phyloP scores from a whole-genome alignment of 30 jellyfish, hydroid and myxozoan genomes.

The Aurelia sp. region DNA sequence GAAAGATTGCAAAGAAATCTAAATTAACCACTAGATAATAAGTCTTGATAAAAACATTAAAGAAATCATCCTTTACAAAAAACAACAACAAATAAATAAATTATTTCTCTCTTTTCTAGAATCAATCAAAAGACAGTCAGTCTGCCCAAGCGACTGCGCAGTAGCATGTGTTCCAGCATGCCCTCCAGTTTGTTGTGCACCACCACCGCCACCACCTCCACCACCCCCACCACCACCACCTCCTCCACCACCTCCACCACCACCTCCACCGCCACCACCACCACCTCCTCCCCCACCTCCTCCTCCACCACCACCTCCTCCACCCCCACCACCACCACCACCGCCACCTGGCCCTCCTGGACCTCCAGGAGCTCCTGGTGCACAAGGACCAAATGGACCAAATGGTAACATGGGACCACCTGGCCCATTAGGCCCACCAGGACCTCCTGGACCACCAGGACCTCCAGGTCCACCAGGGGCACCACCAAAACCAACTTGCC shows the following conservation, averaged over 20 bases:
- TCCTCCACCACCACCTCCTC: conserved; percentile 75
- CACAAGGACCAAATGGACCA: conserved; percentile 96
- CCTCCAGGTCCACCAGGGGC: conserved; percentile 99
- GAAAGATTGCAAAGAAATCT: too few species aligned
- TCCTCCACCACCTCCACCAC: conserved; percentile 57
- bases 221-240: conserved; percentile 52
- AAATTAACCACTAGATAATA: background rate
- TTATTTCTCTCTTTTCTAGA: conserved; percentile 47
- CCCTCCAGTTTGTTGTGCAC: conserved; percentile 89
- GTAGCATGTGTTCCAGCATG: conserved; percentile 97
- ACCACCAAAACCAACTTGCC: conserved; percentile 95
- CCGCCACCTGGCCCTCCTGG: conserved; percentile 94
- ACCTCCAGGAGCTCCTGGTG: conserved; percentile 94
- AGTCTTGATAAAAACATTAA: background rate
- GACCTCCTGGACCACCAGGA: conserved; percentile 97
- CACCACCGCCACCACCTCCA: conserved; percentile 71
- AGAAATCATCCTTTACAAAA: background rate
- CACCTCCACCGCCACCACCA: conserved; percentile 73
- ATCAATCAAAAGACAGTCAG: conserved; percentile 86
- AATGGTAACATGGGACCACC: conserved; percentile 99
- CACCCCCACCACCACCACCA: conserved; percentile 83
- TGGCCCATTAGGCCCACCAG: conserved; percentile 99
- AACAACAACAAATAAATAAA: background rate
- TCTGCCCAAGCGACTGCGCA: conserved; percentile 77
- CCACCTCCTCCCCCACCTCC: conserved; percentile 65